Percentiles rank a stretch among this genome's conserved stretches.
Evolutionary conservation across 2,888 invertebrate species (phyloP).

Genomic region (Drymonia ruficornis): DNA sequence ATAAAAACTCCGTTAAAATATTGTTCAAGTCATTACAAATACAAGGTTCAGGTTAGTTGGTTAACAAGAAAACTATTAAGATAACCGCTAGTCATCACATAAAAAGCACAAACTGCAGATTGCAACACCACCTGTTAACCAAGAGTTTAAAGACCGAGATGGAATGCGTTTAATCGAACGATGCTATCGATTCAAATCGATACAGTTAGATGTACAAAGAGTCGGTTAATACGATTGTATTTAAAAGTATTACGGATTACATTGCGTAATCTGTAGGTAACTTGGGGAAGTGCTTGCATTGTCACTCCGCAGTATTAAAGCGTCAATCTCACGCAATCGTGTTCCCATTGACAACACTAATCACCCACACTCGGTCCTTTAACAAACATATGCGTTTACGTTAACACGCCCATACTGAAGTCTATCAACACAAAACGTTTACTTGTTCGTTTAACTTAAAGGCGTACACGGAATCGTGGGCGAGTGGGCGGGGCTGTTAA

Average conservation of each 20-base stretch:
- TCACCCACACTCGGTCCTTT: neutral
- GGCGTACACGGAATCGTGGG: conserved; percentile 45
- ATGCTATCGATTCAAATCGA: conserved; percentile 23
- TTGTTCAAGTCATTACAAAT: neutral
- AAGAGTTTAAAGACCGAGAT: conserved; percentile 4
- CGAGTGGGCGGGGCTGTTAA: conserved; percentile 49
- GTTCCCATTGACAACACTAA: neutral
- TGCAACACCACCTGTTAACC: conserved; percentile 6
- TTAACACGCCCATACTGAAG: conserved; percentile 19
- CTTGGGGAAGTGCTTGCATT: neutral
- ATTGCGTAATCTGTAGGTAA: neutral
- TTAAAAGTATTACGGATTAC: neutral
- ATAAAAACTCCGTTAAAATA: neutral
- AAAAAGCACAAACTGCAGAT: conserved; percentile 6
- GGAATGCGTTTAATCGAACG: conserved; percentile 25
- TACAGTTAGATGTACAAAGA: conserved; percentile 16
- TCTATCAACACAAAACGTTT: conserved; percentile 19
- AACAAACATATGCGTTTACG: conserved; percentile 17
- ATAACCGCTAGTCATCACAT: conserved; percentile 5
- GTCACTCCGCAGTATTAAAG: conserved; percentile 1
- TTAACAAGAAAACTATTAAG: conserved; percentile 1
- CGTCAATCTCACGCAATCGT: conserved; percentile 6
- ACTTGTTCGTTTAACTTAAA: conserved; percentile 28
- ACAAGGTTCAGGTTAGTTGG: neutral
- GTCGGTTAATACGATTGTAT: neutral